These are phyloP conservation scores for Caradrina kadenii DNA, from an alignment of 2,888 invertebrate genomes.

Conservation along the genomic window DNA sequence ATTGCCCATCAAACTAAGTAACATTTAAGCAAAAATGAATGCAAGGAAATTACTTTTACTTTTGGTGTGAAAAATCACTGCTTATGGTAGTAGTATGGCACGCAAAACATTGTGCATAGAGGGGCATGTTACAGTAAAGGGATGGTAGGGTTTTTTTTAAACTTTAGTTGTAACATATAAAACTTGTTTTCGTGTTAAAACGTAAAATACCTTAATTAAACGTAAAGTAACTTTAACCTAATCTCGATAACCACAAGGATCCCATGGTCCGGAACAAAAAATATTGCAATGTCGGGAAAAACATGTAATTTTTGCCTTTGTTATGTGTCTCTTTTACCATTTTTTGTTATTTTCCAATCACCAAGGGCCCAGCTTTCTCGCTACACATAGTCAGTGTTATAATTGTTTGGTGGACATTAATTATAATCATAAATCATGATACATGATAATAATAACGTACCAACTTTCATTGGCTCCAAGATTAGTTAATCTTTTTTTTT, in stretches of 20 bases:
- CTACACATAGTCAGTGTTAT: neutral
- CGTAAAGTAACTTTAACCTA: too few relatives aligned
- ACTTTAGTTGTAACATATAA: too few relatives aligned
- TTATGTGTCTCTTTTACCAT: neutral
- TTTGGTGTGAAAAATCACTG: neutral
- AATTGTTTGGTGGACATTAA: conserved; percentile 4
- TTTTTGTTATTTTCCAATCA: conserved; percentile 4
- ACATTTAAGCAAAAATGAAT: neutral
- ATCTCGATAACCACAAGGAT: too few relatives aligned
- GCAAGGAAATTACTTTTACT: neutral
- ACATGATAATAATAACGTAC: conserved; percentile 21
- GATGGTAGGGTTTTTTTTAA: too few relatives aligned
- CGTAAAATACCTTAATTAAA: too few relatives aligned
- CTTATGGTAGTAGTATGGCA: neutral
- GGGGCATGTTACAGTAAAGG: neutral
- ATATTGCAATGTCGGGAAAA: too few relatives aligned
- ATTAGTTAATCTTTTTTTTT: conserved; percentile 14
- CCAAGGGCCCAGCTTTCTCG: conserved; percentile 19
- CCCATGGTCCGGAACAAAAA: too few relatives aligned
- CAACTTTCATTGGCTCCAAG: conserved; percentile 22
- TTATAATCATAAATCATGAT: conserved; percentile 17
- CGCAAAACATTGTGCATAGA: neutral
- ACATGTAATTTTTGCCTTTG: neutral
- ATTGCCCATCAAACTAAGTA: neutral
- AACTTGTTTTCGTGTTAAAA: too few relatives aligned